Conservation (phyloP, 2,797 vertebrate genomes). For the Hippopotamyrus pictus region DNA sequence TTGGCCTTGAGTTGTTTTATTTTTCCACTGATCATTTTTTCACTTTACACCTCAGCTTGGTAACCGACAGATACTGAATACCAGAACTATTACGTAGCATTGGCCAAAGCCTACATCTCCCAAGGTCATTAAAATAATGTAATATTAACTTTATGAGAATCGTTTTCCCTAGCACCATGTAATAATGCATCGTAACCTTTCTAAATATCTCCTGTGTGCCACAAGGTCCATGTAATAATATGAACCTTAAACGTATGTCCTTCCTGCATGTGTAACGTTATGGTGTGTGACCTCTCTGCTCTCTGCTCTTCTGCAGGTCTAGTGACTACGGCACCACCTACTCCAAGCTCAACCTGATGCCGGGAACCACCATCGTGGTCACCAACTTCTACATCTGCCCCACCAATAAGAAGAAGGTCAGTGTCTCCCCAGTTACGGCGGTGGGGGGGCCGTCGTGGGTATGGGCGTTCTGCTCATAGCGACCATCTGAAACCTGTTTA, state of each 20-base stretch:
- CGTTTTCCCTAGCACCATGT: not conserved
- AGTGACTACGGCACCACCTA: constrained; percentile 90
- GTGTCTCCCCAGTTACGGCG: not conserved
- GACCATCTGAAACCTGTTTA: not conserved
- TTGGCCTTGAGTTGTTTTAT: not conserved
- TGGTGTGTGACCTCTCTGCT: not conserved
- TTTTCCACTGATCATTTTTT: not conserved
- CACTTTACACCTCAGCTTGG: not conserved
- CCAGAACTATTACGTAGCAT: not conserved
- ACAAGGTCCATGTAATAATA: not conserved
- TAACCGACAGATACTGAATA: not conserved
- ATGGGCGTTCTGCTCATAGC: not conserved
- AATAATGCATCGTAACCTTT: not conserved
- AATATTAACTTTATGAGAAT: not conserved
- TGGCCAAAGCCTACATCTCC: not conserved
- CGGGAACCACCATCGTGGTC: constrained; percentile 81
- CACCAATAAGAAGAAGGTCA: constrained; percentile 92
- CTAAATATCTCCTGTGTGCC: not conserved
- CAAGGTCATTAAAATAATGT: not conserved
- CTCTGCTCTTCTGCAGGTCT: constrained; percentile 64
- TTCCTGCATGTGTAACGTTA: not conserved
- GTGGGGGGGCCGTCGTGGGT: no score
- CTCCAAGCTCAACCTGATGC: constrained; percentile 85
- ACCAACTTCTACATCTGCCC: constrained; percentile 97
- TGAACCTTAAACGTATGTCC: not conserved